phyloP scores from a whole-genome alignment of 2,797 vertebrate genomes.

The Sciurus carolinensis region DNA sequence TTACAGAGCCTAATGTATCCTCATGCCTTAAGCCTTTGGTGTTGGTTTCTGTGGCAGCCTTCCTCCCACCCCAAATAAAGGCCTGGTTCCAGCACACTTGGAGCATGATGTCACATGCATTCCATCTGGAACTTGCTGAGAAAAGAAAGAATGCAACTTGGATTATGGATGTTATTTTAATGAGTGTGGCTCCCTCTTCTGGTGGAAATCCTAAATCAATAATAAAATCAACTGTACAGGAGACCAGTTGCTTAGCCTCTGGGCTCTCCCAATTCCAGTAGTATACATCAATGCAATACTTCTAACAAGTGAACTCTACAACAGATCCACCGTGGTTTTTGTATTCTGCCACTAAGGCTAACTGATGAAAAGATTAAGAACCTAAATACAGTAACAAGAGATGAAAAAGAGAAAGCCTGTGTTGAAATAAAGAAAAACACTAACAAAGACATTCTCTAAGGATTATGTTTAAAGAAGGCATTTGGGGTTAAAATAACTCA shows the following conservation, averaged over 20 bases:
- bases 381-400: not conserved
- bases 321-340: not conserved
- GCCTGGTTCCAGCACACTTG: not conserved
- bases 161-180: slow-evolving; percentile 81
- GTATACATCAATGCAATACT: not conserved
- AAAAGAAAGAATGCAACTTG: not conserved
- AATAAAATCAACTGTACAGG: not conserved
- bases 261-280: not conserved
- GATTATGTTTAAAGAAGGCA: not conserved
- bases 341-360: not conserved
- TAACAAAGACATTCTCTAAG: not conserved
- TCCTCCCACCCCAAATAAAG: not conserved
- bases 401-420: rapidly evolving
- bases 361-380: rapidly evolving
- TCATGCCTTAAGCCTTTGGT: not conserved
- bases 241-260: not conserved
- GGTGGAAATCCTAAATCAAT: slow-evolving; percentile 78
- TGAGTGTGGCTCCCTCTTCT: slow-evolving; percentile 90
- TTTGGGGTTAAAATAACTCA: not conserved
- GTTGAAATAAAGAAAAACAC: not conserved
- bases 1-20: not conserved
- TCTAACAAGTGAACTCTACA: not conserved
- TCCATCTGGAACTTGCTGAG: not conserved
- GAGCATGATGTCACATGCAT: not conserved
- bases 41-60: not conserved